A percentile compares a stretch with the other conserved stretches of the same genome.
phyloP scores from a whole-genome alignment of 2,113 vertebrate species.

The Rhea americana region DNA sequence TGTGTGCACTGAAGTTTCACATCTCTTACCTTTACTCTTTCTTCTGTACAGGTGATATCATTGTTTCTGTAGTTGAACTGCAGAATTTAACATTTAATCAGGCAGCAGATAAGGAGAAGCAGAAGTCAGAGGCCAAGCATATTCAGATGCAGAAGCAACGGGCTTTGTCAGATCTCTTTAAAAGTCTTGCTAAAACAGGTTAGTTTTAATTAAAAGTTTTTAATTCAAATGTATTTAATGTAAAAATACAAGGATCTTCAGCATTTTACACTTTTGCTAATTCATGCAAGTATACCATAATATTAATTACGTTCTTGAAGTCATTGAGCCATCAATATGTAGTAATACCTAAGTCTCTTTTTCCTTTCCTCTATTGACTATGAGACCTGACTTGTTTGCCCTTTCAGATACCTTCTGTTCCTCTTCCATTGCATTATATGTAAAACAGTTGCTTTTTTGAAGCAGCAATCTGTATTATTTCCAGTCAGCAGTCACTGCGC shows the following conservation, averaged over 20 bases:
- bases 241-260: not conserved
- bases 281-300: not conserved
- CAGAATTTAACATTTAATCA: constrained; percentile 83
- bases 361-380: rapidly evolving
- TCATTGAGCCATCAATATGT: not conserved
- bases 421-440: not conserved
- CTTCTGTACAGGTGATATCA: constrained; percentile 80
- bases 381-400: not conserved
- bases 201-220: not conserved
- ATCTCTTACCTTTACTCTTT: not conserved
- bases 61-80: constrained; percentile 84
- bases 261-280: not conserved
- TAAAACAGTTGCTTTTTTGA: not conserved
- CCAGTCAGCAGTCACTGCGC: not conserved
- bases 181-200: constrained; percentile 88
- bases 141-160: constrained; percentile 95
- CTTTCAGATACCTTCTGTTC: not conserved
- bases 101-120: constrained; percentile 88
- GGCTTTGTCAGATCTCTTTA: constrained; percentile 92
- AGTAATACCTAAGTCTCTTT: not conserved
- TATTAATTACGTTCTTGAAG: not conserved
- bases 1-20: not conserved
- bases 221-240: not conserved
- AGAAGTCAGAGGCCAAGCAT: constrained; percentile 90
- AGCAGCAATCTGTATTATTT: not conserved